phyloP scores from a whole-genome alignment of 2,113 vertebrate genomes.

The Sylvia atricapilla region DNA sequence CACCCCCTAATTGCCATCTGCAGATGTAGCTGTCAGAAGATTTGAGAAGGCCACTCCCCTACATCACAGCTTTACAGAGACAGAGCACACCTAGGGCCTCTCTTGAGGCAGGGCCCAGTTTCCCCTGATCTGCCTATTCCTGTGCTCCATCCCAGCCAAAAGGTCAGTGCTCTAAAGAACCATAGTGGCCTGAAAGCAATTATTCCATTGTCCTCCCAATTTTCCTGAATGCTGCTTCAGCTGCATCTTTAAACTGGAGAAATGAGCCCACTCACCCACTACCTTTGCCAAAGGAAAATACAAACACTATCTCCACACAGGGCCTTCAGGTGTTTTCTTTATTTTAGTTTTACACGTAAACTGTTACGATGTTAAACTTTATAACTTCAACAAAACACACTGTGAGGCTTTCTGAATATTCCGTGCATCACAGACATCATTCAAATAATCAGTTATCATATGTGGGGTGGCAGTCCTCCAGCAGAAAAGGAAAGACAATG shows the following conservation, averaged over 20 bases:
- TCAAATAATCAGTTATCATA: background rate
- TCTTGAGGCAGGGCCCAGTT: rapidly evolving
- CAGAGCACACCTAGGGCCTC: no score
- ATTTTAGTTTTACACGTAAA: background rate
- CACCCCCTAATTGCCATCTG: rapidly evolving
- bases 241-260: background rate
- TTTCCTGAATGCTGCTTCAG: rapidly evolving
- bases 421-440: rapidly evolving
- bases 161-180: background rate
- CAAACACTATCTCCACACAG: background rate
- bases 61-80: background rate
- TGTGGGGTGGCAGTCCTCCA: rapidly evolving
- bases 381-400: background rate
- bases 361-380: background rate
- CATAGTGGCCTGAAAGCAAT: rapidly evolving
- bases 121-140: rapidly evolving
- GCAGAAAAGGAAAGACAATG: background rate
- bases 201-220: background rate
- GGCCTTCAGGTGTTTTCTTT: background rate
- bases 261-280: rapidly evolving
- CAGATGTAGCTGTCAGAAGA: background rate
- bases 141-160: background rate
- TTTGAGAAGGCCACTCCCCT: background rate
- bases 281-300: background rate
- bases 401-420: rapidly evolving